Base-by-base conservation (phyloP, 2,797 vertebrate species). In the Alauda arvensis region DNA sequence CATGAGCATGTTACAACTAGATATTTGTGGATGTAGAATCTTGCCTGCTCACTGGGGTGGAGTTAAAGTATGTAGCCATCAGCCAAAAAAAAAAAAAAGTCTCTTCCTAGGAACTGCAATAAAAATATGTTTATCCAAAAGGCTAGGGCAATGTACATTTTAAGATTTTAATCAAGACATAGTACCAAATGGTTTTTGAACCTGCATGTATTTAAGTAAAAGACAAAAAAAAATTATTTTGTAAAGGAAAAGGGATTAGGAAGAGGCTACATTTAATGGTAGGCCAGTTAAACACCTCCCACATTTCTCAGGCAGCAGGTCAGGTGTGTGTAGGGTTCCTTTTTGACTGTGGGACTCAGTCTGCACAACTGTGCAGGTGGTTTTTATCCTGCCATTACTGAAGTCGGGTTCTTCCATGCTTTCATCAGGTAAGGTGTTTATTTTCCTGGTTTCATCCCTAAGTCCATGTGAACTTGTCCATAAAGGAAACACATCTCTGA, bases 21-120 rank as follows among this genome's bases (percentile, higher is more conserved):
- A 59, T 89, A 12, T 81, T 82, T 89, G 80, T 20, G 9, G 77
- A 79, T 92, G 75, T 83, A 67, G 67, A 43, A 21, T 90, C 91
- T 81, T 87, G 83, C 85, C 75, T 89, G 71, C 75, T 91, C 7
- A 7, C 75, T 76, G 15, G 61, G 60, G n/a, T 45, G 60, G 33
- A 87, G 83, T 60, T 90, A 34, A 91, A 93, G 52, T 87, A 83
- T 91, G 77, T 85, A 93, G 60, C 84, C 61, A 69, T 53, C 3
- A 71, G 85, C 78, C 23, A 80, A 37, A 20, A 55, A 24, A 45
- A 31, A 33, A 34, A 33, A 45, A 14, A 39, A 51, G 7, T 42
- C 5, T 87, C 70, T 75, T 77, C 18, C 18, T 52, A 26, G 33
- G 28, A 63, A 13, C 45, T 46, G 46, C 61, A 77, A 53, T n/a